Evolutionary conservation across 2,888 invertebrate genomes (phyloP).

Genomic region (Tiliacea citrago): DNA sequence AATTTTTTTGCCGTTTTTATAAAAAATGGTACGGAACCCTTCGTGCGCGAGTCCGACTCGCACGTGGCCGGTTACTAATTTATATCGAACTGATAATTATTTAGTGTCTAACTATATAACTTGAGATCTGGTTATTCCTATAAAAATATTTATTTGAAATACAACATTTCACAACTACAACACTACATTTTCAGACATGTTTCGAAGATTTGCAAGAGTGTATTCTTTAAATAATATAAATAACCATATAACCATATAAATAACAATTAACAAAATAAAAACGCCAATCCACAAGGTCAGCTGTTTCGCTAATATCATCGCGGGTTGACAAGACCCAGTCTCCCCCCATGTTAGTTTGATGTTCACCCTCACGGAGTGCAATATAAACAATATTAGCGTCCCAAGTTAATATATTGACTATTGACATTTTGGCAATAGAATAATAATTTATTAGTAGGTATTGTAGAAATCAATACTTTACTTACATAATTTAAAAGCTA

Average conservation of each 20-base stretch:
- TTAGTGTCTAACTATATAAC: too few species aligned
- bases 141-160: too few species aligned
- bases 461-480: background rate
- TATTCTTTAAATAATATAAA: background rate
- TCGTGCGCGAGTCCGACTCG: too few species aligned
- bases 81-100: too few species aligned
- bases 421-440: conserved; percentile 35
- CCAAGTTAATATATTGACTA: conserved; percentile 39
- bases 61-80: too few species aligned
- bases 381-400: conserved; percentile 56
- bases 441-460: background rate
- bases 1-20: too few species aligned
- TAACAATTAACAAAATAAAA: background rate
- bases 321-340: conserved; percentile 6
- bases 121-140: too few species aligned
- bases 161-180: too few species aligned
- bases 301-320: conserved; percentile 30
- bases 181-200: too few species aligned
- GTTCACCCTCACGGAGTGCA: conserved; percentile 44
- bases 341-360: conserved; percentile 39
- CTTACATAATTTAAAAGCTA: too few species aligned
- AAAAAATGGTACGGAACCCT: too few species aligned
- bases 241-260: background rate
- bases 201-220: background rate
- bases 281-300: conserved; percentile 37